phyloP scores from a whole-genome alignment of 1,140 invertebrate species.

The Orussus abietinus region DNA sequence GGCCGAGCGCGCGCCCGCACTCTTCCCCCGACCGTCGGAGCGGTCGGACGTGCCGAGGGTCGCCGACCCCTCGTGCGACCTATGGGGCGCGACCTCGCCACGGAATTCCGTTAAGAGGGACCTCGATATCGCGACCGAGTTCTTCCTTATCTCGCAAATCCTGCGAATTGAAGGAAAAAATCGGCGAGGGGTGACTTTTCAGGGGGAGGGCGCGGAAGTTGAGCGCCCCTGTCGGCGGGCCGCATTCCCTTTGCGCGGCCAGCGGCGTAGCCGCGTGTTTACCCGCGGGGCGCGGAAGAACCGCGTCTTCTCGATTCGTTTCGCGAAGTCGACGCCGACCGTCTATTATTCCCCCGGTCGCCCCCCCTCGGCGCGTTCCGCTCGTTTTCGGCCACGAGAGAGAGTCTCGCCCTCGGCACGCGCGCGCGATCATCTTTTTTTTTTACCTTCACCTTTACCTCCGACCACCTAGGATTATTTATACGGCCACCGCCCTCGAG shows the following conservation, averaged over 20 bases:
- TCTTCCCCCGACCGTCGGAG: too few species aligned
- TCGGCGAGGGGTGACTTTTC: not conserved
- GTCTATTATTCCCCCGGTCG: conserved; percentile 10
- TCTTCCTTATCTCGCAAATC: too few species aligned
- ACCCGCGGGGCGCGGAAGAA: conserved; percentile 13
- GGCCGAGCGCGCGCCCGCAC: too few species aligned
- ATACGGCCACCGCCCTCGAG: not conserved
- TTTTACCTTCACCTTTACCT: conserved; percentile 3
- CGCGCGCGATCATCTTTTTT: conserved; percentile 1
- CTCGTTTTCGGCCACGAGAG: not conserved
- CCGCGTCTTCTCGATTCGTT: conserved; percentile 15
- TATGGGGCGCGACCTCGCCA: too few species aligned
- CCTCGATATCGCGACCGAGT: too few species aligned
- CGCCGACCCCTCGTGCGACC: too few species aligned
- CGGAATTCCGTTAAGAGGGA: too few species aligned
- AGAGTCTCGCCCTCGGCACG: conserved; percentile 2
- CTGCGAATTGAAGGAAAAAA: not conserved
- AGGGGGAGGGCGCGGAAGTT: conserved; percentile 19
- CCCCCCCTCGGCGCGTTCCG: too few species aligned
- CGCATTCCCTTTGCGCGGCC: conserved; percentile 37
- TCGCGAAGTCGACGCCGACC: conserved; percentile 14
- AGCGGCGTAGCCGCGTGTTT: conserved; percentile 33
- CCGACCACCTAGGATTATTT: too few species aligned
- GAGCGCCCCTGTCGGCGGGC: conserved; percentile 29
- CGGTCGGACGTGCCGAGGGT: too few species aligned